Evolutionary conservation across 2,888 invertebrate genomes (phyloP), one percentile per base, ranked within the genome.

Genomic region (Acleris laterana): DNA sequence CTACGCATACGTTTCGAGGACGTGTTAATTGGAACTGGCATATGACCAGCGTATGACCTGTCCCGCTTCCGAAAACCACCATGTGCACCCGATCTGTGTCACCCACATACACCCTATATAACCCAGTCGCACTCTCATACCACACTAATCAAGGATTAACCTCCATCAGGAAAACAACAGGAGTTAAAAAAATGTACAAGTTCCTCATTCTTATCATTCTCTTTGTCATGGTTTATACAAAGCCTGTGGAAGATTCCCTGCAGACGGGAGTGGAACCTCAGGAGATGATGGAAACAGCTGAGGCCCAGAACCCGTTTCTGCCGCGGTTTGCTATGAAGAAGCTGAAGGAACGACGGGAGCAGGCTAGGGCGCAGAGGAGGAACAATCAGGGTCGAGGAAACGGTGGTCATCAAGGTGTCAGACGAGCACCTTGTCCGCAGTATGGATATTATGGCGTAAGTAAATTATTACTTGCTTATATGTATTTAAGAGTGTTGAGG

Each of bases 61-160:
- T 89, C 91, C 89, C 73, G 77, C 80, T 92, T 90, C 89, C 81
- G 83, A 87, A 84, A 91, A 90, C 83, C 88, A 90, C 89, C 90
- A 89, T 76, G 85, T 88, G 89, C 87, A 90, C 78, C 77, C 75
- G 69, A 85, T 86, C 83, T 91, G 89, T 91, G 92, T 90, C 92
- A 90, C 77, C 73, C 74, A 50, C 63, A 71, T 71, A 69, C 70
- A 69, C 71, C 85, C 79, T 91, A 91, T 92, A 91, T 85, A 90
- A 87, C 78, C 70, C 67, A 74, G 70, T 66, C 72, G 71, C 72
- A 65, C 70, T 70, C 57, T 72, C 70, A 46, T 53, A 61, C 42
- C 62, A 63, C 73, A 77, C 81, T 85, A 87, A 77, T 83, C 68
- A 68, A 71, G 87, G 85, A 89, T 87, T 76, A 87, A 75, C 77